These are phyloP conservation scores for Hucho hucho DNA, from an alignment of 2,113 vertebrate genomes.

Conservation along the genomic window DNA sequence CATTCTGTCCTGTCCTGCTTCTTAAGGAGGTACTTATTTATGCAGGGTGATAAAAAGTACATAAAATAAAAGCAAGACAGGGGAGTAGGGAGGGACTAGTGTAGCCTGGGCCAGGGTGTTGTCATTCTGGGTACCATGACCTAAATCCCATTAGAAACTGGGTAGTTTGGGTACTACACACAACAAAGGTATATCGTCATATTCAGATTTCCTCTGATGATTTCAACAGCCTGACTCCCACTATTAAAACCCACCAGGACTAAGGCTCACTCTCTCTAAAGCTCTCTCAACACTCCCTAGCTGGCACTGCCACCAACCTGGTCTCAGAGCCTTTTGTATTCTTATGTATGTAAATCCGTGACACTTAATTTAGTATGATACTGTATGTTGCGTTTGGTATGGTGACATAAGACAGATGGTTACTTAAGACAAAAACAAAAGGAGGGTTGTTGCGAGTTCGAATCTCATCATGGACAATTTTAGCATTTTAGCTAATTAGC, in stretches of 20 bases:
- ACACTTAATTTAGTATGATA: too few species aligned
- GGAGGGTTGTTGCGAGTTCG: too few species aligned
- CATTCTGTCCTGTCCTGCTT: constrained; percentile 27
- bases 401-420: too few species aligned
- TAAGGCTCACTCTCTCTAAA: background rate
- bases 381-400: too few species aligned
- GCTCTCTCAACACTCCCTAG: background rate
- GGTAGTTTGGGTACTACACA: too few species aligned
- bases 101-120: constrained; percentile 41
- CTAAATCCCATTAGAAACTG: constrained; percentile 22
- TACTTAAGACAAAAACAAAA: too few species aligned
- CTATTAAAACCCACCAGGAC: background rate
- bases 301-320: background rate
- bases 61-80: constrained; percentile 52
- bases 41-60: constrained; percentile 54
- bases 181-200: background rate
- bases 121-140: constrained; percentile 42
- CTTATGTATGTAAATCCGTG: too few species aligned
- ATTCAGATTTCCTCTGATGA: background rate
- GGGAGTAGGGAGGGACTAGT: constrained; percentile 31
- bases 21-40: constrained; percentile 59
- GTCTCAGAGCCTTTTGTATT: too few species aligned
- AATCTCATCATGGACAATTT: too few species aligned
- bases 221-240: background rate
- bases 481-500: too few species aligned